phyloP scores from a whole-genome alignment of 2,888 invertebrate species.

The Plebejus melissa region DNA sequence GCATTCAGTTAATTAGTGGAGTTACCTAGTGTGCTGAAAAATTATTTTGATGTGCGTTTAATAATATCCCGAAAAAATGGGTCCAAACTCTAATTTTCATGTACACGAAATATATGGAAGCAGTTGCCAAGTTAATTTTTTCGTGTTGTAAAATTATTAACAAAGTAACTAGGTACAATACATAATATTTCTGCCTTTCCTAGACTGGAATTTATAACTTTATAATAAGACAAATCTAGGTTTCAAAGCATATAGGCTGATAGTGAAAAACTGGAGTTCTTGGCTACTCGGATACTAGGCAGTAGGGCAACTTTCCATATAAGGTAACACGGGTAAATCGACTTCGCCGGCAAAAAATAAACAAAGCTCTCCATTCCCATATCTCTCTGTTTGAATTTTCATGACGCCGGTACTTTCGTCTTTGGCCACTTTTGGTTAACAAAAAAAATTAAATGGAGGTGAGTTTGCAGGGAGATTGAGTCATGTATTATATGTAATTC shows the following conservation, averaged over 20 bases:
- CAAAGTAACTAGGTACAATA: not conserved
- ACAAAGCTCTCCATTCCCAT: conserved; percentile 2
- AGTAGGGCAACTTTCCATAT: conserved; percentile 13
- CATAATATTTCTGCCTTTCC: not conserved
- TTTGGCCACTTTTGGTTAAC: not conserved
- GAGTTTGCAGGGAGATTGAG: not conserved
- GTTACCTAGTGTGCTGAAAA: too few relatives aligned
- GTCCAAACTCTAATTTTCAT: too few relatives aligned
- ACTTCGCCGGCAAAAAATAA: conserved; percentile 12
- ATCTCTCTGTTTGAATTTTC: conserved; percentile 13
- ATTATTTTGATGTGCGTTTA: too few relatives aligned
- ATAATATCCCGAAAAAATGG: too few relatives aligned
- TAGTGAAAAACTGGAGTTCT: conserved; percentile 18
- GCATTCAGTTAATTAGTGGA: too few relatives aligned
- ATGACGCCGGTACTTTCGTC: not conserved
- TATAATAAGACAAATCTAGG: conserved; percentile 21
- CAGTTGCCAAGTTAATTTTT: not conserved
- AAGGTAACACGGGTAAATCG: conserved; percentile 7
- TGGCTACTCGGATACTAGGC: conserved; percentile 9
- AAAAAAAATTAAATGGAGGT: not conserved
- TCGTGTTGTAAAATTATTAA: not conserved
- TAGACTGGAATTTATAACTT: not conserved
- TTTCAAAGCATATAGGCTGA: conserved; percentile 9
- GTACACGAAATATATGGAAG: too few relatives aligned
- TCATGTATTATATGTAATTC: not conserved